Evolutionary conservation across 2,888 invertebrate species (phyloP).

Genomic region (Caenorhabditis sp.): DNA sequence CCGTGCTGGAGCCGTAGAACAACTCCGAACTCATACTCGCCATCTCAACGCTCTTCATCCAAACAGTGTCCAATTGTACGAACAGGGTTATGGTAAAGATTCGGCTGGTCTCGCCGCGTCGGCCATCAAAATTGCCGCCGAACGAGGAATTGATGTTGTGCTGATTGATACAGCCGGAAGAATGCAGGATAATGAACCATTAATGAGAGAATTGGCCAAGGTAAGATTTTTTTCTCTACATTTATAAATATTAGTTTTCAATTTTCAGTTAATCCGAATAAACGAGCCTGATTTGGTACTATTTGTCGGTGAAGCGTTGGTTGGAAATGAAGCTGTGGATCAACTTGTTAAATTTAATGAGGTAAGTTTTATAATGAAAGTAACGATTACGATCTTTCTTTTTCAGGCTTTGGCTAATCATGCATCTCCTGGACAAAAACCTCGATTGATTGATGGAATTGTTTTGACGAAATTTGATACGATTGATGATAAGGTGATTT

Average conservation of each 20-base stretch:
- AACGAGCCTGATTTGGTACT: conserved; percentile 96
- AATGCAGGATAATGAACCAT: conserved; percentile 99
- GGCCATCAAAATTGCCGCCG: conserved; percentile 80
- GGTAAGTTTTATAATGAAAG: conserved; percentile 10
- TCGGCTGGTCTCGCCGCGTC: conserved; percentile 98
- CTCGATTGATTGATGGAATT: conserved; percentile 96
- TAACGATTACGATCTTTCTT: neutral
- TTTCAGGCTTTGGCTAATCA: conserved; percentile 87
- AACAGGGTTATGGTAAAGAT: conserved; percentile 98
- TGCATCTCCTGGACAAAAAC: conserved; percentile 78
- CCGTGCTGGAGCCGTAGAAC: conserved; percentile 95
- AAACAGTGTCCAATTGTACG: conserved; percentile 80
- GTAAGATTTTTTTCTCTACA: conserved; percentile 68
- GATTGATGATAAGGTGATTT: conserved; percentile 89
- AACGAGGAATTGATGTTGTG: conserved; percentile 86
- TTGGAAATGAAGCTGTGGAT: conserved; percentile 99
- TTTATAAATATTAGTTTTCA: conserved; percentile 4
- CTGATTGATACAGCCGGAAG: conserved; percentile 99
- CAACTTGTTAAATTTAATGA: conserved; percentile 95
- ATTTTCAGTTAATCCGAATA: conserved; percentile 83
- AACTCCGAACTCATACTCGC: conserved; percentile 90
- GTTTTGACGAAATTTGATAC: conserved; percentile 99
- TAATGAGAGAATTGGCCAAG: conserved; percentile 96
- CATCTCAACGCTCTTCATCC: conserved; percentile 94
- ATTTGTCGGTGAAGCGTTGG: conserved; percentile 99